Percentiles rank a stretch among this genome's conserved stretches.
These are phyloP conservation scores for Tenthredo distinguenda DNA, from an alignment of 2,888 invertebrate species.

Conservation along the genomic window DNA sequence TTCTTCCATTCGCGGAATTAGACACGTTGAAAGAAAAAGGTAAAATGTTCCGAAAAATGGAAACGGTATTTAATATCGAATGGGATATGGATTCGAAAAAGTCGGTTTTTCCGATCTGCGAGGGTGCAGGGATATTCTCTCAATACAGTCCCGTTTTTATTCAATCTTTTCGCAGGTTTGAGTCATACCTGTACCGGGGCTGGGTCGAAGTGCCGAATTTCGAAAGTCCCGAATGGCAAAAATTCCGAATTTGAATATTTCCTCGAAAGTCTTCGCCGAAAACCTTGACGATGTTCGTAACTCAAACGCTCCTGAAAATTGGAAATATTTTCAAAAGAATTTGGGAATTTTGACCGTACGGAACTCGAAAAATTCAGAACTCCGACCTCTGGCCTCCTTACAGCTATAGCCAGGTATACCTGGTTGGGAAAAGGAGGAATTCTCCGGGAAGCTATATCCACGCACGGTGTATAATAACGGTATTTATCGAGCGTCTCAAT, in stretches of 20 bases:
- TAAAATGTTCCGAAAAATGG: background rate
- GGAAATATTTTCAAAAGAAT: too few species aligned
- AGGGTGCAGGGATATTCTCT: background rate
- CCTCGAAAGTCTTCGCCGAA: too few species aligned
- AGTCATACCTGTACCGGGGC: background rate
- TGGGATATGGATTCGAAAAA: background rate
- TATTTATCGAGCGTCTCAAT: slow-evolving; percentile 62
- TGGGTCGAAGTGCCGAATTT: too few species aligned
- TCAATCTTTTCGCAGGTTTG: background rate
- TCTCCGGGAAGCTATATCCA: slow-evolving; percentile 43
- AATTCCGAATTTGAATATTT: too few species aligned
- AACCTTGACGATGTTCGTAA: too few species aligned
- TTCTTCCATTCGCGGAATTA: background rate
- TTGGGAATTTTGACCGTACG: too few species aligned
- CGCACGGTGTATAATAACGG: slow-evolving; percentile 42
- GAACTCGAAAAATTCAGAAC: too few species aligned
- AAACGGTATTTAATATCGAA: background rate
- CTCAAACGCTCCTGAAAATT: too few species aligned
- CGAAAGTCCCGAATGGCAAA: too few species aligned
- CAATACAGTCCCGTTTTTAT: background rate
- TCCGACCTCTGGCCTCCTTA: background rate
- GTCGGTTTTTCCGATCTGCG: background rate
- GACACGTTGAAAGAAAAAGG: background rate
- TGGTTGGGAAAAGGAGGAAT: slow-evolving; percentile 18
- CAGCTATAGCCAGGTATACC: background rate